Evolutionary conservation across 2,888 invertebrate species (phyloP), one percentile per base, ranked within the genome.

Genomic region (Drosophila stalkeri): DNA sequence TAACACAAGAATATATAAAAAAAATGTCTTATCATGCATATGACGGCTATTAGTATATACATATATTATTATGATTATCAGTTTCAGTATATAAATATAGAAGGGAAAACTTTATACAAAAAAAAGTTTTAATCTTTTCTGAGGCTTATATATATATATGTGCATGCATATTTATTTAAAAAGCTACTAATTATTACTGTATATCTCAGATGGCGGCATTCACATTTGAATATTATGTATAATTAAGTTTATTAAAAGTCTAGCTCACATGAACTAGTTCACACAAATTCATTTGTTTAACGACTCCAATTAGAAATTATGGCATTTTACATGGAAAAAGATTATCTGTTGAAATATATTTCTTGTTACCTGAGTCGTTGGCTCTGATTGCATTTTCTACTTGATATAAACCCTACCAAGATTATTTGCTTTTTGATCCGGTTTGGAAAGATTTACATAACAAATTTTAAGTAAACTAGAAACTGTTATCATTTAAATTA

Each of bases 211-310:
- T 37, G 6, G 4, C 37, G 14, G 14, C 18, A 27, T 4, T 18
- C 47, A 4, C 27, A 27, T 59, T 35, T 16, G 9, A 47, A 37
- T 47, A 47, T 27, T 47, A n/a, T 57, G n/a, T n/a, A 23, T 47
- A n/a, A 16, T 11, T 43, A 43, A 11, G 3, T 11, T 18, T 9
- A 18, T 43, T 43, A 49, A 14, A 1, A 27, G 27, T 33, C 16
- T 33, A 7, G 44, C 3, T 54, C 47, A 39, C 56, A 20, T 56
- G 31, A 64, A 64, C 46, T 47, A 37, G 47, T 64, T 64, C 56
- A 8, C 46, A 47, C 39, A 37, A 31, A 31, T 33, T 47, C 4
- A 56, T 43, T 56, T 47, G 39, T 47, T 47, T 11, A 16, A 8
- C 23, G 14, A 23, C 14, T 43, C 43, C 16, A 43, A 62, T 52